Conservation (phyloP, 2,113 vertebrate genomes). For the Myrmecophaga tridactyla region DNA sequence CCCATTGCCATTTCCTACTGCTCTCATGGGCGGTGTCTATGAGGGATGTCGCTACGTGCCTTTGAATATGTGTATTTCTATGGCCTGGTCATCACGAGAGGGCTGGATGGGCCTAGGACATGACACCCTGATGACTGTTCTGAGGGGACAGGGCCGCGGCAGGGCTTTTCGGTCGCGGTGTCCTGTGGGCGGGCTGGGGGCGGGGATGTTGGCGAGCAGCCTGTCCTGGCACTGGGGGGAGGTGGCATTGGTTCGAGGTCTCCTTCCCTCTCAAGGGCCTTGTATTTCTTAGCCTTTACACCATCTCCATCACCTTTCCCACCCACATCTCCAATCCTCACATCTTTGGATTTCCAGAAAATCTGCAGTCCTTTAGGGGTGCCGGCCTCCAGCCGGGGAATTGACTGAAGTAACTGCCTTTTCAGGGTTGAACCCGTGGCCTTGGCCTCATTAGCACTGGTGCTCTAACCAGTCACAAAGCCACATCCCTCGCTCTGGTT, state of each 20-base stretch:
- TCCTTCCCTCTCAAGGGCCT: not conserved
- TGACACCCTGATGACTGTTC: not conserved
- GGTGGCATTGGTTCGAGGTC: not conserved
- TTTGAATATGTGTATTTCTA: not conserved
- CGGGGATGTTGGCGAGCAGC: not conserved
- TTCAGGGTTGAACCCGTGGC: constrained; percentile 54
- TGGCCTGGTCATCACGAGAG: not conserved
- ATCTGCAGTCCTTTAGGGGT: constrained; percentile 64
- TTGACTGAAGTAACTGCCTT: constrained; percentile 68
- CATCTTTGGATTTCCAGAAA: constrained; percentile 50
- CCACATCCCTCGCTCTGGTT: constrained; percentile 51
- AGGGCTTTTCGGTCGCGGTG: not conserved
- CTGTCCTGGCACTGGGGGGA: not conserved
- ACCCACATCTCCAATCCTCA: constrained; percentile 24
- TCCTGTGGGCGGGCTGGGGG: no score
- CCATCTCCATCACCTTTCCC: not conserved
- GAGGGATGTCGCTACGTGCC: not conserved
- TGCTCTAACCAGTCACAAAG: constrained; percentile 41
- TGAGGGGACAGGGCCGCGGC: not conserved
- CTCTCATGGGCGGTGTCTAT: not conserved
- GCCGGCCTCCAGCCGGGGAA: constrained; percentile 41
- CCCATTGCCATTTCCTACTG: not conserved
- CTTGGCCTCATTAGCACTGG: constrained; percentile 69
- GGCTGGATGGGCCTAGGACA: not conserved
- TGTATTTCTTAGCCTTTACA: not conserved